A percentile compares a stretch with the other conserved stretches of the same genome.
These are phyloP conservation scores for Atethmia centrago DNA, from an alignment of 2,888 invertebrate species.

Conservation along the genomic window DNA sequence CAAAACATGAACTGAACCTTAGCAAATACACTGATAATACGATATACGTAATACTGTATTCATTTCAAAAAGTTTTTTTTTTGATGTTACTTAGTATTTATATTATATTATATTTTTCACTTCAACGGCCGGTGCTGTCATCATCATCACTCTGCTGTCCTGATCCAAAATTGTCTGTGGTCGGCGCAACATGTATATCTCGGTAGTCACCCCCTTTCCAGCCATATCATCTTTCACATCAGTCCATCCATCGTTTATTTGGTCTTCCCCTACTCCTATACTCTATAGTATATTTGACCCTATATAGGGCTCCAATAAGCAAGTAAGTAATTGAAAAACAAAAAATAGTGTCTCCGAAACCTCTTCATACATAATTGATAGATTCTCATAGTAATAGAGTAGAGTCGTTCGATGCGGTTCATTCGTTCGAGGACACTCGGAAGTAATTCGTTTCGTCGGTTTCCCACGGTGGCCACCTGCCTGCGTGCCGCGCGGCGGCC, in stretches of 20 bases:
- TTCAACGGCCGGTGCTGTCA: too few species aligned
- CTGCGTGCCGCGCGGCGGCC: too few species aligned
- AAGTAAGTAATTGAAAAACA: neutral
- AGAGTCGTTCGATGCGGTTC: conserved; percentile 14
- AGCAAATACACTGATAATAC: neutral
- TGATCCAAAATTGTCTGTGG: neutral
- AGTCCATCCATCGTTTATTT: neutral
- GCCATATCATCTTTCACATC: neutral
- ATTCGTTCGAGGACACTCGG: conserved; percentile 16
- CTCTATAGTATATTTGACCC: too few species aligned
- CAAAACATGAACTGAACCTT: neutral
- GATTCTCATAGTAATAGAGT: neutral
- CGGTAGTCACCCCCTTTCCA: too few species aligned
- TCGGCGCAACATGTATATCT: too few species aligned
- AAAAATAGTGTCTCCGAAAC: neutral
- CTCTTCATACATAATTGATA: conserved; percentile 5
- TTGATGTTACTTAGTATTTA: neutral
- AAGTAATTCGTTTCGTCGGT: neutral
- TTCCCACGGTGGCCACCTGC: too few species aligned
- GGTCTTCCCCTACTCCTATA: too few species aligned
- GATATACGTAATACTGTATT: neutral
- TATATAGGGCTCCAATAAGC: neutral
- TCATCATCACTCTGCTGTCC: too few species aligned
- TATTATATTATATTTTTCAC: too few species aligned
- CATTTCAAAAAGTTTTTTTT: neutral